Evolutionary conservation across 1,140 invertebrate species (phyloP).

Genomic region (Chironomus tepperi): DNA sequence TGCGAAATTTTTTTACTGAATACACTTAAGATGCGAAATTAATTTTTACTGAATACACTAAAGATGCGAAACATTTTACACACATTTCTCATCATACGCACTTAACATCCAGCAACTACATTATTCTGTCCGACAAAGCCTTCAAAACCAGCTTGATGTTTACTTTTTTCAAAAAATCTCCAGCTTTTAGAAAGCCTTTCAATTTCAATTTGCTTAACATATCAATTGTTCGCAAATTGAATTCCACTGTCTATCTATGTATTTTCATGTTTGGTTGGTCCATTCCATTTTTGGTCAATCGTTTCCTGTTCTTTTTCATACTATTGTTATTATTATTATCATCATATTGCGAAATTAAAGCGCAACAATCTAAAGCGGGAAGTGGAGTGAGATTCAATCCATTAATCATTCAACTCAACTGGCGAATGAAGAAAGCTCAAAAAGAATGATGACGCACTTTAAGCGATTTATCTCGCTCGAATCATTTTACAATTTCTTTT

Average conservation of each 20-base stretch:
- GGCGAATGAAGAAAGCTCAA: background rate
- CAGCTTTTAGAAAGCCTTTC: no score
- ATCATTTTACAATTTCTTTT: no score
- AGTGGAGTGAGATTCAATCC: background rate
- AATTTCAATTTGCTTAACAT: background rate
- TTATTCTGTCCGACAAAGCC: background rate
- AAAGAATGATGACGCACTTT: slow-evolving; percentile 1
- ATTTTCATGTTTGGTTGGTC: no score
- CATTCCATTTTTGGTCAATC: background rate
- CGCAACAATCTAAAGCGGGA: background rate
- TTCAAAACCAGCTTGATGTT: background rate
- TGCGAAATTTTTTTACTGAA: no score
- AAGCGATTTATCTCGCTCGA: background rate
- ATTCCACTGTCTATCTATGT: background rate
- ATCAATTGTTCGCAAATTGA: slow-evolving; percentile 8
- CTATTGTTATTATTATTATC: background rate
- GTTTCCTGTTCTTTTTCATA: background rate
- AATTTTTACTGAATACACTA: no score
- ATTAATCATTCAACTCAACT: background rate
- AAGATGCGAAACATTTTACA: no score
- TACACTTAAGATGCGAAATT: no score
- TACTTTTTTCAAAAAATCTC: no score
- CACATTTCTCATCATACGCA: no score
- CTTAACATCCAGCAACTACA: no score
- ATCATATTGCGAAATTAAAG: background rate